A percentile compares a stretch with the other conserved stretches of the same genome.
Conservation (phyloP, 2,113 vertebrate species). For the Sphyrna mokarran region DNA sequence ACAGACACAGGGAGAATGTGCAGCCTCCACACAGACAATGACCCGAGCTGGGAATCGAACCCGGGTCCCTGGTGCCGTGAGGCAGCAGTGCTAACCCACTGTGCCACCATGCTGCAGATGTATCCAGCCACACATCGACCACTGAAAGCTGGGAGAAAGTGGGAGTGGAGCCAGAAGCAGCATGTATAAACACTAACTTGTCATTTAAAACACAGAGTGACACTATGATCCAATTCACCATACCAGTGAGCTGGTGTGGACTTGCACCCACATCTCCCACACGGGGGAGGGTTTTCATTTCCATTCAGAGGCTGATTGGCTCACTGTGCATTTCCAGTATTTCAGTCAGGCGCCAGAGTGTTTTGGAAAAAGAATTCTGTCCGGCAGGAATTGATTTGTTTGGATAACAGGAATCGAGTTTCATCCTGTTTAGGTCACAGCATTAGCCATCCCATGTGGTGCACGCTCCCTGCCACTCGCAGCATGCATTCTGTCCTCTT, state of each 20-base stretch:
- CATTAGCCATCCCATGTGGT: neutral
- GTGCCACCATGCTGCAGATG: neutral
- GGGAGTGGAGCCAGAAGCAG: neutral
- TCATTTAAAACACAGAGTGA: neutral
- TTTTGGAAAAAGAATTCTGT: no score
- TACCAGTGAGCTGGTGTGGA: neutral
- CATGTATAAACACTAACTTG: neutral
- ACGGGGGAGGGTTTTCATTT: neutral
- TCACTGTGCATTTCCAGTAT: constrained; percentile 22
- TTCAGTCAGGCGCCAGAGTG: neutral
- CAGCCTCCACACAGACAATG: no score
- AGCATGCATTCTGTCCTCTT: neutral
- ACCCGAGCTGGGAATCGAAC: no score
- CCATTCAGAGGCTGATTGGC: neutral
- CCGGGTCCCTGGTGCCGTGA: no score
- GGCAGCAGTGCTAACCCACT: no score
- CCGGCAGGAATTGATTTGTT: neutral
- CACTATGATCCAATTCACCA: neutral
- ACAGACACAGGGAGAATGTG: no score
- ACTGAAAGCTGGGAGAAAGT: neutral
- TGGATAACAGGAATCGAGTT: neutral
- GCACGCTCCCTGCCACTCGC: neutral
- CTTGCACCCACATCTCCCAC: neutral
- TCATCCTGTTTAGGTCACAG: neutral
- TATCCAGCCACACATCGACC: neutral